phyloP scores from a whole-genome alignment of 53 echinoderm and acorn worm species.

The Apostichopus leukothele region DNA sequence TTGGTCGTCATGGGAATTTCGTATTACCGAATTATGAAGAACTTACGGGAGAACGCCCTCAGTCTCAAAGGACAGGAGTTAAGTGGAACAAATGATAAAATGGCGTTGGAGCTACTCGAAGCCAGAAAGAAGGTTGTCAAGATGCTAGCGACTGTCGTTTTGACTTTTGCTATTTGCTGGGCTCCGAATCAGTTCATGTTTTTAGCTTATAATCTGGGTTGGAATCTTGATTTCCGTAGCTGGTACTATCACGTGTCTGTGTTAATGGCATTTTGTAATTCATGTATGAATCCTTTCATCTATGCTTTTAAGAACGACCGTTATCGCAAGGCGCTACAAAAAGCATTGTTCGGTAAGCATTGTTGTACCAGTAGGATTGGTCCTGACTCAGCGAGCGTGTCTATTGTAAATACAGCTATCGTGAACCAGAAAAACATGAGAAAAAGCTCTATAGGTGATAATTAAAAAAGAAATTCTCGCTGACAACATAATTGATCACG shows the following conservation, averaged over 20 bases:
- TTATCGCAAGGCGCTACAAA: slow-evolving; percentile 70
- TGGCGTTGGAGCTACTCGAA: slow-evolving; percentile 72
- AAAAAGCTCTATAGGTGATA: too few species aligned
- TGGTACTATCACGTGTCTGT: slow-evolving; percentile 95
- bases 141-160: slow-evolving; percentile 74
- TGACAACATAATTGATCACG: too few species aligned
- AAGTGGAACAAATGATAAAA: slow-evolving; percentile 58
- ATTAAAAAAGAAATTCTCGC: too few species aligned
- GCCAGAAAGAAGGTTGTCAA: slow-evolving; percentile 85
- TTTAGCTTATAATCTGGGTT: slow-evolving; percentile 84
- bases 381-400: background rate
- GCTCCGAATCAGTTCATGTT: slow-evolving; percentile 91
- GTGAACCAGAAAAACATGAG: background rate
- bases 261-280: slow-evolving; percentile 83
- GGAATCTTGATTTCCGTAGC: slow-evolving; percentile 78
- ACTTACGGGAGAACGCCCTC: slow-evolving; percentile 60
- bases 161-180: slow-evolving; percentile 92
- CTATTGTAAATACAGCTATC: background rate
- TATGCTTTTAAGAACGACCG: slow-evolving; percentile 86
- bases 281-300: slow-evolving; percentile 92
- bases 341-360: slow-evolving; percentile 53
- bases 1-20: slow-evolving; percentile 78
- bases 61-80: slow-evolving; percentile 49
- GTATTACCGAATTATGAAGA: slow-evolving; percentile 75
- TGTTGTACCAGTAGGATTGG: background rate